phyloP scores from a whole-genome alignment of 1,140 invertebrate species.

The Sinonovacula constricta region DNA sequence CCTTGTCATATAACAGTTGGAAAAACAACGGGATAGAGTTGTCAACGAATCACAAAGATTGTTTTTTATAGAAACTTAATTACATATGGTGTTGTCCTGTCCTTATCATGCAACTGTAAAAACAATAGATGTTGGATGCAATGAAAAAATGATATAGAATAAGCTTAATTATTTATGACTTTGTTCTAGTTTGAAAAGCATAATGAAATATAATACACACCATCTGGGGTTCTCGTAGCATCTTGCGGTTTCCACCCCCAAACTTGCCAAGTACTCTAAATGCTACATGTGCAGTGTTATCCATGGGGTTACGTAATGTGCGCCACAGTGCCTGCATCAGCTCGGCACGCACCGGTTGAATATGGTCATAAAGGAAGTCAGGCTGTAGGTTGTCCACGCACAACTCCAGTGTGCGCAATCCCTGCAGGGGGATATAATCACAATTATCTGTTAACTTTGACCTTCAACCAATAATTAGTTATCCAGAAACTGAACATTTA shows the following conservation, averaged over 20 bases:
- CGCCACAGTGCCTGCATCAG: constrained; percentile 89
- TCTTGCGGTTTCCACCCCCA: constrained; percentile 98
- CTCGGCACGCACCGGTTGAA: constrained; percentile 97
- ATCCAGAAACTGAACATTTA: too few species aligned
- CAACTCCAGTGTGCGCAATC: constrained; percentile 95
- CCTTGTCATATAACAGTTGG: too few species aligned
- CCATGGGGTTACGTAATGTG: constrained; percentile 89
- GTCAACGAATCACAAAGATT: too few species aligned
- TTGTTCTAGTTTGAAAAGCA: too few species aligned
- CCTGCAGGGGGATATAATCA: constrained; percentile 82
- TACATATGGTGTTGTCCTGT: too few species aligned
- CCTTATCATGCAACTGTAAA: too few species aligned
- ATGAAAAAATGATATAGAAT: too few species aligned
- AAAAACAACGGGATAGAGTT: too few species aligned
- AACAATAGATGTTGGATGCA: too few species aligned
- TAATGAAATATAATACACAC: too few species aligned
- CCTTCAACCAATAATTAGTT: background rate
- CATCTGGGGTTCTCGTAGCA: constrained; percentile 97
- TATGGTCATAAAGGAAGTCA: constrained; percentile 99
- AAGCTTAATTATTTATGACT: too few species aligned
- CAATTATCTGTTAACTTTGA: background rate
- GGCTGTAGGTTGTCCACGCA: constrained; percentile 99
- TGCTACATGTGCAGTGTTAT: constrained; percentile 76
- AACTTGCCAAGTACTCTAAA: constrained; percentile 96
- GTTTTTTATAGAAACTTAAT: too few species aligned